Evolutionary conservation across 2,888 invertebrate genomes (phyloP).

Genomic region (Galerucella nymphaeae): DNA sequence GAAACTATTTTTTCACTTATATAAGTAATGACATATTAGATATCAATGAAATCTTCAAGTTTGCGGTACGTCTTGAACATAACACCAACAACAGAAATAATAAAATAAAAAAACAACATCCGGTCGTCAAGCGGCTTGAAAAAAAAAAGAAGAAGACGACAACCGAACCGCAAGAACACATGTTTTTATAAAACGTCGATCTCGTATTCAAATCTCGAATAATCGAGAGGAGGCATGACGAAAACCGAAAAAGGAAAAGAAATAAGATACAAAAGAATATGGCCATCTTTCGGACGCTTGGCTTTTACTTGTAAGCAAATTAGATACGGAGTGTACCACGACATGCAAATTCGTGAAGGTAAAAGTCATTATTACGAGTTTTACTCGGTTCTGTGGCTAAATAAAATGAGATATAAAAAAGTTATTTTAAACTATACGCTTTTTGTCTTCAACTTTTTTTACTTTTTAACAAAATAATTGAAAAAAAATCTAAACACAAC

Average conservation of each 20-base stretch:
- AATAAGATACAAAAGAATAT: constrained; percentile 4
- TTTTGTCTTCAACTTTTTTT: background rate
- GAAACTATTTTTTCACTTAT: too few species aligned
- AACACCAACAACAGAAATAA: constrained; percentile 13
- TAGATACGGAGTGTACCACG: constrained; percentile 13
- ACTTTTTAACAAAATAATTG: too few species aligned
- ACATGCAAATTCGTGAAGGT: constrained; percentile 14
- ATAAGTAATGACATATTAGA: too few species aligned
- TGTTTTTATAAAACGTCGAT: constrained; percentile 22
- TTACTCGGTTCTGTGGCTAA: background rate
- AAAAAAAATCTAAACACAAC: too few species aligned
- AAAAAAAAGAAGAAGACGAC: constrained; percentile 6
- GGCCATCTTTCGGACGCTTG: constrained; percentile 5
- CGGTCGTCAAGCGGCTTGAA: constrained; percentile 15
- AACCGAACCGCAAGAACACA: constrained; percentile 23
- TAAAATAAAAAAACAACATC: constrained; percentile 14
- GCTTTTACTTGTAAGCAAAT: constrained; percentile 6
- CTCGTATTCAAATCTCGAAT: constrained; percentile 22
- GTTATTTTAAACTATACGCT: background rate
- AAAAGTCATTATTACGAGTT: constrained; percentile 6
- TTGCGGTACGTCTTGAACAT: background rate
- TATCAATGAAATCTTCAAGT: constrained; percentile 4
- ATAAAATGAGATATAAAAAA: background rate
- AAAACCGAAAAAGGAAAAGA: constrained; percentile 5
- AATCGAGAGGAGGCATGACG: constrained; percentile 8